These are phyloP conservation scores for Drosophila lacteicornis DNA, from an alignment of 1,140 invertebrate species.

Conservation along the genomic window DNA sequence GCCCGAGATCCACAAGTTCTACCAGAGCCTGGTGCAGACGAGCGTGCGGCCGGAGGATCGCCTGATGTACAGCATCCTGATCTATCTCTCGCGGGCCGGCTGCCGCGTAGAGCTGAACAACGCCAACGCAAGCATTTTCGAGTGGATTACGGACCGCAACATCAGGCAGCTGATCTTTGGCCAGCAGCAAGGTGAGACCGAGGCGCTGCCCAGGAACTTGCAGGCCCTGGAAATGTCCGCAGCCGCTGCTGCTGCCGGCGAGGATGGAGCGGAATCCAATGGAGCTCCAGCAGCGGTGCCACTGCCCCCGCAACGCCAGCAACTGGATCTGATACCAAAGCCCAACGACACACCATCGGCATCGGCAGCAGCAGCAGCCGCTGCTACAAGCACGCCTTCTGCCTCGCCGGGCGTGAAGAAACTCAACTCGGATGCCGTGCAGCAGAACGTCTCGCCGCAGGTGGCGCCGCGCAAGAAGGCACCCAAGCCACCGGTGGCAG, in stretches of 20 bases:
- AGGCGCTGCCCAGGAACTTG: slow-evolving; percentile 34
- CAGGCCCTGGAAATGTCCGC: slow-evolving; percentile 43
- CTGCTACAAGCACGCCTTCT: slow-evolving; percentile 33
- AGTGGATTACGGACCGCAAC: slow-evolving; percentile 82
- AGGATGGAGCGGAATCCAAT: slow-evolving; percentile 34
- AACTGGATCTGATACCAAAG: slow-evolving; percentile 43
- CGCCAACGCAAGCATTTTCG: slow-evolving; percentile 83
- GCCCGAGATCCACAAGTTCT: slow-evolving; percentile 85
- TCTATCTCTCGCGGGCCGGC: slow-evolving; percentile 89
- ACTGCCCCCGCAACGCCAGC: slow-evolving; percentile 38
- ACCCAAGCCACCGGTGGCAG: slow-evolving; percentile 65
- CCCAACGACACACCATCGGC: slow-evolving; percentile 43
- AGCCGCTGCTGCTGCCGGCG: not conserved
- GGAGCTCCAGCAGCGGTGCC: slow-evolving; percentile 28
- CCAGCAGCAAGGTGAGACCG: slow-evolving; percentile 55
- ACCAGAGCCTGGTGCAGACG: slow-evolving; percentile 63
- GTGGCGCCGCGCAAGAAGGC: slow-evolving; percentile 81
- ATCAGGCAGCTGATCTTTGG: slow-evolving; percentile 77
- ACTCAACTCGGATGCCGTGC: slow-evolving; percentile 69
- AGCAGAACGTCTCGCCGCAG: slow-evolving; percentile 59
- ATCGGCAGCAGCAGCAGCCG: slow-evolving; percentile 31
- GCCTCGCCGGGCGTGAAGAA: slow-evolving; percentile 70
- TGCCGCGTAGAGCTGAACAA: slow-evolving; percentile 89
- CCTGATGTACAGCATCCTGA: slow-evolving; percentile 88
- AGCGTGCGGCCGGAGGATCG: slow-evolving; percentile 84